phyloP scores from a whole-genome alignment of 2,797 vertebrate genomes.

The Pachyuromys duprasi region DNA sequence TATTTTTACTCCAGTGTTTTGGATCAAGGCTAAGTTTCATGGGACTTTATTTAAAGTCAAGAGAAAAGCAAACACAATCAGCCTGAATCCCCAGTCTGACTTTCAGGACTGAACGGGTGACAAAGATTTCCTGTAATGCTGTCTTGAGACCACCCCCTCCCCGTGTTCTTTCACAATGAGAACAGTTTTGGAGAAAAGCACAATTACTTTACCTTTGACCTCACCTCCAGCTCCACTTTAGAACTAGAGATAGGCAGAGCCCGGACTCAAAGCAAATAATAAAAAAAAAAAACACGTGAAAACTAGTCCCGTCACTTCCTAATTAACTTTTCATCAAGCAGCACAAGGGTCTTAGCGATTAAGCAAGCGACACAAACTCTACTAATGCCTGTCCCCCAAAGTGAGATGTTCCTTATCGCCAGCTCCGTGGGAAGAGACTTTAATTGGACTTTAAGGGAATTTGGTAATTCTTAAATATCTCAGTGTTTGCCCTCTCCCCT shows the following conservation, averaged over 20 bases:
- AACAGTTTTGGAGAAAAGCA: not conserved
- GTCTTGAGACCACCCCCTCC: not conserved
- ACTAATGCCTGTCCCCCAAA: not conserved
- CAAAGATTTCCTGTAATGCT: not conserved
- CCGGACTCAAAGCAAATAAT: not conserved
- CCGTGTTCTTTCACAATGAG: not conserved
- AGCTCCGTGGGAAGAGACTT: not conserved
- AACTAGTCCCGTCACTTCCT: not conserved
- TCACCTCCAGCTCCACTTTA: not conserved
- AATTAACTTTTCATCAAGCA: not conserved
- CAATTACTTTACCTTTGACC: not conserved
- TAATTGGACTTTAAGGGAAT: not conserved
- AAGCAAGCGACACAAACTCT: not conserved
- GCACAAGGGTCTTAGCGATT: not conserved
- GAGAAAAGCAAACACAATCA: conserved; percentile 48
- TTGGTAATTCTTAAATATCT: conserved; percentile 37
- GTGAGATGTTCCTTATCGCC: not conserved
- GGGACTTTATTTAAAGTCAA: conserved; percentile 58
- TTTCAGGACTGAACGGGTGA: not conserved
- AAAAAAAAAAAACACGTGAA: not conserved
- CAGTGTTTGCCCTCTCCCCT: not conserved
- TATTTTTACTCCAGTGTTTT: conserved; percentile 36
- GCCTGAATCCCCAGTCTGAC: not conserved
- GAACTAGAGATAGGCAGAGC: not conserved
- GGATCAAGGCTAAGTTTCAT: conserved; percentile 55